A percentile compares a stretch with the other conserved stretches of the same genome.
These are phyloP conservation scores for Caenorhabditis sp. DNA, from an alignment of 2,888 invertebrate species.

Conservation along the genomic window DNA sequence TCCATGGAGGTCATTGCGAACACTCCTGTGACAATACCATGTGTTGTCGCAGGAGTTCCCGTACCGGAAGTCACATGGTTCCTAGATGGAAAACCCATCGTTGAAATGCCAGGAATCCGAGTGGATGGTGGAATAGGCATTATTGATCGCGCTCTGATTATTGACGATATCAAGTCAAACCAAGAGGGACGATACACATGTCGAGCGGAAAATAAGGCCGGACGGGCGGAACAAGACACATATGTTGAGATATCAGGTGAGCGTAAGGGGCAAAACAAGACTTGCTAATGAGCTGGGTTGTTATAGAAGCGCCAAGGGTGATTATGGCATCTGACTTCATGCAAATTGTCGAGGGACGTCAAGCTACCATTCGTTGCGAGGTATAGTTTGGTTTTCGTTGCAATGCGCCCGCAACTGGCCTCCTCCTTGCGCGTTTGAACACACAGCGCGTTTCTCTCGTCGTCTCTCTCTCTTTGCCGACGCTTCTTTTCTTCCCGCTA, in stretches of 20 bases:
- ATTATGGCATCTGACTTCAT: conserved; percentile 71
- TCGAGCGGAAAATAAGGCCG: conserved; percentile 84
- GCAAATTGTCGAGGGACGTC: conserved; percentile 83
- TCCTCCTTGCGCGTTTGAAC: no score
- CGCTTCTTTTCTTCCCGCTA: no score
- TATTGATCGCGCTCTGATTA: conserved; percentile 21
- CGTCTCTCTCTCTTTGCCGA: no score
- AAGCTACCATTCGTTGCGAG: conserved; percentile 84
- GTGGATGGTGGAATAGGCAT: no score
- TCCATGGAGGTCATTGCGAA: conserved; percentile 83
- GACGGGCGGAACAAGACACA: conserved; percentile 82
- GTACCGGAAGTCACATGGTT: conserved; percentile 69
- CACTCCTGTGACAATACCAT: conserved; percentile 84
- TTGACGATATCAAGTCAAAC: conserved; percentile 54
- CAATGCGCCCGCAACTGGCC: no score
- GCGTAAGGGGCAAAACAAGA: not conserved
- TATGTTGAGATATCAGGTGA: conserved; percentile 80
- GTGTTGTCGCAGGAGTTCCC: conserved; percentile 75
- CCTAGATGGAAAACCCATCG: conserved; percentile 75
- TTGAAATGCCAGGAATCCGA: conserved; percentile 52
- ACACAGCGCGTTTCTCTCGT: not conserved
- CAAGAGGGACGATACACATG: conserved; percentile 84
- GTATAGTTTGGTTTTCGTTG: no score
- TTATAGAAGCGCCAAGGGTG: conserved; percentile 78
- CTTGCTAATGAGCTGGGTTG: conserved; percentile 8